Conservation (phyloP, 2,888 invertebrate species). For the Andricus quercusramuli region DNA sequence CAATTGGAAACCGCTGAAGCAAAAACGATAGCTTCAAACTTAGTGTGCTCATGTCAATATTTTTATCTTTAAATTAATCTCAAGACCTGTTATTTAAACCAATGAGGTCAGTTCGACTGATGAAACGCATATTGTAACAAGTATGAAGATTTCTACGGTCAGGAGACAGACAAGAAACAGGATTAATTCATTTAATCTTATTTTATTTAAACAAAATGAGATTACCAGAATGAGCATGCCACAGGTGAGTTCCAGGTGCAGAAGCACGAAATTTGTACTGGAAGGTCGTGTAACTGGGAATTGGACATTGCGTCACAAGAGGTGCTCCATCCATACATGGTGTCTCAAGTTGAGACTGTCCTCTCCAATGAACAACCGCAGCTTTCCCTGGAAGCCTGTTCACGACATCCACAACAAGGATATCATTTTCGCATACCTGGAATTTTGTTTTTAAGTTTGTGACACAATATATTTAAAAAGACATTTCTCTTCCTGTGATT, state of each 20-base stretch:
- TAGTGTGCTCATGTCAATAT: too few relatives aligned
- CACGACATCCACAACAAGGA: conserved; percentile 86
- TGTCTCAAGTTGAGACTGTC: conserved; percentile 82
- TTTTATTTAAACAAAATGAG: neutral
- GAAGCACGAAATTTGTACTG: conserved; percentile 87
- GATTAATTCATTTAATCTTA: neutral
- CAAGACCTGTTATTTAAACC: too few relatives aligned
- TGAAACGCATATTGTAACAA: too few relatives aligned
- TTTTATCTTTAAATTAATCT: too few relatives aligned
- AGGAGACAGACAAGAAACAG: too few relatives aligned
- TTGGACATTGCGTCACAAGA: conserved; percentile 88
- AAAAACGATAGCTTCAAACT: too few relatives aligned
- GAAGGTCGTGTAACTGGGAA: conserved; percentile 84
- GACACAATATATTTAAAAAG: too few relatives aligned
- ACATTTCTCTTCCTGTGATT: too few relatives aligned
- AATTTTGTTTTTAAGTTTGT: neutral
- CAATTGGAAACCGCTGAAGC: too few relatives aligned
- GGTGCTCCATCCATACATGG: conserved; percentile 89
- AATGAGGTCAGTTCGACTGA: too few relatives aligned
- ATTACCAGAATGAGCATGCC: conserved; percentile 83
- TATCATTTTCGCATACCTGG: conserved; percentile 86
- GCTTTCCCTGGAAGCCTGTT: conserved; percentile 86
- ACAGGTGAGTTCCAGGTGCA: conserved; percentile 86
- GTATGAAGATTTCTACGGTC: too few relatives aligned
- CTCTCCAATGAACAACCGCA: conserved; percentile 89